Evolutionary conservation across 2,888 invertebrate genomes (phyloP), one percentile per base, ranked within the genome.

Genomic region (Drosophila vallismaia): DNA sequence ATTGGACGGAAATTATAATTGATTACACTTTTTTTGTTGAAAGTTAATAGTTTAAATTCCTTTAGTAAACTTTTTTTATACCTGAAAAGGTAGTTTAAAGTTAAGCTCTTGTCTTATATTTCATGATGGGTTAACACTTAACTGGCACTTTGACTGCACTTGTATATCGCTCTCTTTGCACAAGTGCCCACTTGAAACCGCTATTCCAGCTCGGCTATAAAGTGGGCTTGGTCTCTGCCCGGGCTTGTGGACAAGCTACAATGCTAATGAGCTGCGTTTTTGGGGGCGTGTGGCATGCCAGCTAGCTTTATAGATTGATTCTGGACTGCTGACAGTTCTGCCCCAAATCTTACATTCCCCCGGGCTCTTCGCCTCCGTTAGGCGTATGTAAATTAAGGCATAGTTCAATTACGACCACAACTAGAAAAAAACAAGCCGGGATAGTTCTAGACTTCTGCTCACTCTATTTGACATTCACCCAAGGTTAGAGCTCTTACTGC

Each of bases 401-500:
- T 75, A 59, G 77, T 64, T 81, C 49, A 69, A 73, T 75, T 69
- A 70, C 46, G 62, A 55, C 46, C 59, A 38, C 38, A 63, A 53
- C 53, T 5, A 36, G 36, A 69, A 54, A 29, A 60, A 14, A 38
- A 9, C 53, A 40, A 14, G 36, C 64, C 26, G 28, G 40, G 40
- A 48, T 51, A 36, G 40, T 44, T 62, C 28, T 50, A 46, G 38
- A 28, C 28, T 50, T 38, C 50, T 38, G 29, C 29, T 36, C 31
- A 49, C 44, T 28, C 59, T 71, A 44, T 53, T 75, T 87, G 83
- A 87, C 87, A 59, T 83, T 87, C 82, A 71, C 12, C 52, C 74
- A 87, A 83, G 87, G 83, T 83, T 66, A 71, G 42, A 51, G 53
- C 56, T 73, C 62, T 49, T 50, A 19, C 33, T 33, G 33, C 48